Conservation (phyloP, 2,113 vertebrate genomes). For the Cyprinodon tularosa region DNA sequence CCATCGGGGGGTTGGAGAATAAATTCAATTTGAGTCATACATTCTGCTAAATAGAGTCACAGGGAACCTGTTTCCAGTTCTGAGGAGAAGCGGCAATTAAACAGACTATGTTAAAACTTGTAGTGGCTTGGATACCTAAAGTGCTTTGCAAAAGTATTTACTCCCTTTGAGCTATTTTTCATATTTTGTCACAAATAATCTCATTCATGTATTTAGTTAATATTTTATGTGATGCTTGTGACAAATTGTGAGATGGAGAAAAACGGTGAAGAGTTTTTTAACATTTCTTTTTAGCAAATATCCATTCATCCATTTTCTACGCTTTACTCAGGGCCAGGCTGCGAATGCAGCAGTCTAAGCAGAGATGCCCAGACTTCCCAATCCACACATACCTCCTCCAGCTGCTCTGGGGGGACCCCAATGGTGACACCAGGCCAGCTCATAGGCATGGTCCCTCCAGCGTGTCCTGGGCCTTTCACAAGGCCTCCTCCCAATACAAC, state of each 20-base stretch:
- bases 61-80: background rate
- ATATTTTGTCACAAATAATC: background rate
- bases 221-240: background rate
- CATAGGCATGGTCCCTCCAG: no score
- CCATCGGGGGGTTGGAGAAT: background rate
- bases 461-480: no score
- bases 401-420: no score
- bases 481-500: no score
- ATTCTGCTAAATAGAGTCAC: background rate
- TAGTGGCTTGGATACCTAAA: conserved; percentile 26
- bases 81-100: conserved; percentile 15
- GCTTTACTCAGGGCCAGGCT: no score
- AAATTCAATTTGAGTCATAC: conserved; percentile 12
- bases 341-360: no score
- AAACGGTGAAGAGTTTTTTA: background rate
- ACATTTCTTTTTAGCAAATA: background rate
- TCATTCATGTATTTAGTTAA: background rate
- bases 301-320: no score
- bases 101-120: conserved; percentile 18
- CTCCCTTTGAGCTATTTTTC: no score
- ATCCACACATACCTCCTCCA: no score
- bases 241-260: no score
- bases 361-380: no score
- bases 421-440: no score
- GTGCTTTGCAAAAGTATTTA: background rate